These are phyloP conservation scores for Girardinus metallicus DNA, from an alignment of 2,797 vertebrate genomes.

Conservation along the genomic window DNA sequence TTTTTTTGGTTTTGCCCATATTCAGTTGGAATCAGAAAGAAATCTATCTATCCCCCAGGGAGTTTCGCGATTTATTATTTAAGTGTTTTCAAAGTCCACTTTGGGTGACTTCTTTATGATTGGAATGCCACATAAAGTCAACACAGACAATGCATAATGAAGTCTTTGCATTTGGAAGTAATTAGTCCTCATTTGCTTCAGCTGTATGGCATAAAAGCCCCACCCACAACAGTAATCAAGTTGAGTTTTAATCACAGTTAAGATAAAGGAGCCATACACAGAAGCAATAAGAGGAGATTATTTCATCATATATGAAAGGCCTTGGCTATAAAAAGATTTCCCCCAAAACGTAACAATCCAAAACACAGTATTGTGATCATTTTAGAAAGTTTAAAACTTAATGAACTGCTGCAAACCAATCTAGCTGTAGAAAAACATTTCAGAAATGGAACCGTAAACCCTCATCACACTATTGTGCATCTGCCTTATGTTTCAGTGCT, in stretches of 20 bases:
- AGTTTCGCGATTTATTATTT: not conserved
- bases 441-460: not conserved
- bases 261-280: constrained; percentile 3
- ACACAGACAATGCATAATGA: not conserved
- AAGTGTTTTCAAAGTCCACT: not conserved
- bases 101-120: not conserved
- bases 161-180: not conserved
- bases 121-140: not conserved
- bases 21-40: not conserved
- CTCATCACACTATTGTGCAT: not conserved
- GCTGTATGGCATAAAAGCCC: constrained; percentile 1
- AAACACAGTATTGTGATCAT: not conserved
- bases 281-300: not conserved
- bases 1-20: constrained; percentile 6
- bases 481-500: not conserved
- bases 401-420: not conserved
- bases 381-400: constrained; percentile 1
- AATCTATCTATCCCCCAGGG: not conserved
- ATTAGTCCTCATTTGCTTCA: constrained; percentile 11
- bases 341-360: not conserved
- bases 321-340: not conserved
- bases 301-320: constrained; percentile 8
- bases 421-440: not conserved
- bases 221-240: constrained; percentile 1
- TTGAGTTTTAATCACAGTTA: not conserved